Base-by-base conservation (phyloP, 2,113 vertebrate genomes). In the Nerophis lumbriciformis region DNA sequence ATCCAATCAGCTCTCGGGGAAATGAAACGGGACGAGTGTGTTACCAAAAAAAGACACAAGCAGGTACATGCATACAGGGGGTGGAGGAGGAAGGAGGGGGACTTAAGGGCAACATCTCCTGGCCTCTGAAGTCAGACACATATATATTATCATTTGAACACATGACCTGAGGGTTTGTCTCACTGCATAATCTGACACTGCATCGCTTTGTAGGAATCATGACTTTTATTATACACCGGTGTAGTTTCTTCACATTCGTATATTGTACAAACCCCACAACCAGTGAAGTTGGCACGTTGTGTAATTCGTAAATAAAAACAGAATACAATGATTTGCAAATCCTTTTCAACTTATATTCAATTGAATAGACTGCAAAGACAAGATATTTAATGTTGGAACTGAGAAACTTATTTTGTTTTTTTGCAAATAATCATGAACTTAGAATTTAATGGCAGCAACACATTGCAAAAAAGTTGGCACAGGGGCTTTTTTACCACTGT, bases 1-100 rank as follows among this genome's bases (percentile, higher is more conserved):
- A 89, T 88, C 85, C 87, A 89, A 88, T 90, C 88, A 84, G 77
- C 77, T 84, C 69, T 61, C 75, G 45, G 87, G 78, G 83, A 88
- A 90, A 90, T 88, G 79, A 90, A 88, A 89, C 65, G 66, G 62
- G 83, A 73, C 52, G 70, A 79, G 80, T 85, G 83, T 79, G 84
- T 83, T 80, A 80, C 82, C 8, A 55, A 77, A 80, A 19, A 78
- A 78, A 83, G 72, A 68, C 68, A 65, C 66, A 66, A 13, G 48
- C 71, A 72, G 76, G 74, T 79, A 65, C 37, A n/a, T 63, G 53
- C 11, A 12, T 45, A 12, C 19, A 36, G 2, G 39, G 16, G 48
- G 52, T 28, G 36, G 42, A 59, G 13, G n/a, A 36, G 15, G 69
- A 54, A 59, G 63, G 42, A 55, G 69, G 72, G 69, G 74, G 71